Evolutionary conservation across 2,797 vertebrate genomes (phyloP).

Genomic region (Percopsis omiscomaycus): DNA sequence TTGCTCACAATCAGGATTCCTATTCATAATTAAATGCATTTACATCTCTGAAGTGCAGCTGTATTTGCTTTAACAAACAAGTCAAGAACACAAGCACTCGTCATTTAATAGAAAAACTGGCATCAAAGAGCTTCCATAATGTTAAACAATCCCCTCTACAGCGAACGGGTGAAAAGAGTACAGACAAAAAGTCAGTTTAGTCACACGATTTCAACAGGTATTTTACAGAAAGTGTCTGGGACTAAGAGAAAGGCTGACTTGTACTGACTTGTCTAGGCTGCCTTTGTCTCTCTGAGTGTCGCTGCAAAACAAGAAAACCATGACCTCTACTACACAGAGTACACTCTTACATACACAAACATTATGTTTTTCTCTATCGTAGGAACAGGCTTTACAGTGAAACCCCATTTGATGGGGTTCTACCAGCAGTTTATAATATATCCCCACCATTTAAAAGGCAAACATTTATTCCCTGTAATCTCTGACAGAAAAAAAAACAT

Average conservation of each 20-base stretch:
- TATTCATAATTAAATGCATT: no score
- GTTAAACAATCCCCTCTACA: neutral
- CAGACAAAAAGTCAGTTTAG: slow-evolving; percentile 14
- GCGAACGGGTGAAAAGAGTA: neutral
- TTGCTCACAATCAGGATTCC: neutral
- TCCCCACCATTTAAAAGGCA: slow-evolving; percentile 32
- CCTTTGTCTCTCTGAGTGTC: no score
- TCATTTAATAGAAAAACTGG: neutral
- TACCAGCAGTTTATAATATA: slow-evolving; percentile 32
- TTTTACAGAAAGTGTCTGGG: slow-evolving; percentile 4
- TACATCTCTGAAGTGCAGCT: no score
- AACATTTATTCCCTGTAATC: slow-evolving; percentile 47
- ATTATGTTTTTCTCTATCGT: slow-evolving; percentile 3
- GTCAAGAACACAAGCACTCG: no score
- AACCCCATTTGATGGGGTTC: slow-evolving; percentile 49
- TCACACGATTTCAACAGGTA: slow-evolving; percentile 31
- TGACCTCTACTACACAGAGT: no score
- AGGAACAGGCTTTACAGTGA: slow-evolving; percentile 29
- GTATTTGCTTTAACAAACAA: no score
- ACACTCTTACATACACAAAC: neutral
- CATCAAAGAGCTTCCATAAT: neutral
- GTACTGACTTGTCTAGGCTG: no score
- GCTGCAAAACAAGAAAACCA: no score
- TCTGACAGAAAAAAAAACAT: slow-evolving; percentile 27
- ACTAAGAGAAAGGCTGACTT: neutral